Evolutionary conservation across 2,888 invertebrate species (phyloP), one percentile per base, ranked within the genome.

Genomic region (Pyrrhia umbra): DNA sequence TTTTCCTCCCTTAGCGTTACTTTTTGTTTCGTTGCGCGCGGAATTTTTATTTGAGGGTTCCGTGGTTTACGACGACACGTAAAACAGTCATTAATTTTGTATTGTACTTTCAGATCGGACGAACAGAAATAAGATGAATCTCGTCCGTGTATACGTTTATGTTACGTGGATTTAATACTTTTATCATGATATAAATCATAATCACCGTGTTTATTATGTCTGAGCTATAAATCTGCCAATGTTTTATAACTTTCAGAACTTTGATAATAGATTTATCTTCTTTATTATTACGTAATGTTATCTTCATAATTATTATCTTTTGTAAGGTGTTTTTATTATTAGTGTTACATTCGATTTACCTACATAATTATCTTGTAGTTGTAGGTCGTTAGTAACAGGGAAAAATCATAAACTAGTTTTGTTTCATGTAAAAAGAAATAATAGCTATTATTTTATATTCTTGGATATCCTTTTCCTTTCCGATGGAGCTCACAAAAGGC

Each of bases 21-120:
- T 77, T 76, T 79, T 74, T 75, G 77, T 81, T 80, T 78, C 77
- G 76, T 67, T 64, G 81, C 79, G 79, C 72, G 68, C 77, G 81
- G 80, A 82, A 85, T 83, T 84, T 83, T 83, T 84, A 84, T 85
- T 82, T 83, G 81, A 84, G 84, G 85, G 83, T 80, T 77, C 63
- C 71, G 72, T 71, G 85, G 83, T 87, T 89, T 88, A 88, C 84
- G 87, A 84, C 82, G 62, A 75, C 85, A 85, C 88, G 89, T 90
- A 87, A 88, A 88, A 82, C 78, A 79, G 73, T 82, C 88, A 88
- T 89, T 89, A 89, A 87, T 88, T 85, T 88, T 88, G 87, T 85
- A 89, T 87, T 87, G 88, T 88, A 73, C 75, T 81, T 76, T 77
- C 75, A 68, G 75, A 80, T 77, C 54, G 60, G 43, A 57, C 34